Percentiles rank a stretch among this genome's conserved stretches.
Evolutionary conservation across 2,113 vertebrate genomes (phyloP).

Genomic region (Nerophis lumbriciformis): DNA sequence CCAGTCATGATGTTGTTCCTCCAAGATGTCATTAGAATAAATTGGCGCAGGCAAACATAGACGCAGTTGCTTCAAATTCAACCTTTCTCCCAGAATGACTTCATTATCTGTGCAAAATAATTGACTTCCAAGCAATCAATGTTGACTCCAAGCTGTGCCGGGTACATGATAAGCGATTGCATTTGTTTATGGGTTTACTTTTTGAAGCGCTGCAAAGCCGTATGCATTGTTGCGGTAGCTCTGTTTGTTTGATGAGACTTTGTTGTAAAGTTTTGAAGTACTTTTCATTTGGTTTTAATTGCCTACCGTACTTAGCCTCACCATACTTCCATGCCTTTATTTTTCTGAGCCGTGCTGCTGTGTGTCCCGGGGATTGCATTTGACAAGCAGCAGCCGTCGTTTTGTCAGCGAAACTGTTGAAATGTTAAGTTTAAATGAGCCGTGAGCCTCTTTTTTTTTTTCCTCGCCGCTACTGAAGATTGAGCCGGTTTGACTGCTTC

Average conservation of each 20-base stretch:
- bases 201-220: neutral
- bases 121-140: constrained; percentile 42
- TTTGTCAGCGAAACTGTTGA: neutral
- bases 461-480: neutral
- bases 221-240: neutral
- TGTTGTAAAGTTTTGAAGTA: constrained; percentile 3
- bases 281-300: neutral
- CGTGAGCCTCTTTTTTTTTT: neutral
- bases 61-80: constrained; percentile 7
- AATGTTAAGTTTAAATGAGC: constrained; percentile 23
- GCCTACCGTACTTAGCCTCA: neutral
- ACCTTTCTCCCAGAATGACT: constrained; percentile 24
- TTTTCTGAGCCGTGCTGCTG: neutral
- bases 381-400: constrained; percentile 2
- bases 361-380: neutral
- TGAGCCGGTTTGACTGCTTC: constrained; percentile 3
- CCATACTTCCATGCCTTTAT: neutral
- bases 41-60: neutral
- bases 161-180: constrained; percentile 24
- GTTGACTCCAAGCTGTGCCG: constrained; percentile 13
- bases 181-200: constrained; percentile 27
- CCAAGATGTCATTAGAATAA: neutral
- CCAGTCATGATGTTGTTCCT: neutral
- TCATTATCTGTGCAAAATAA: constrained; percentile 46
- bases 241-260: neutral